Conservation (phyloP, 2,113 vertebrate species). For the Hippocampus guttulatus region DNA sequence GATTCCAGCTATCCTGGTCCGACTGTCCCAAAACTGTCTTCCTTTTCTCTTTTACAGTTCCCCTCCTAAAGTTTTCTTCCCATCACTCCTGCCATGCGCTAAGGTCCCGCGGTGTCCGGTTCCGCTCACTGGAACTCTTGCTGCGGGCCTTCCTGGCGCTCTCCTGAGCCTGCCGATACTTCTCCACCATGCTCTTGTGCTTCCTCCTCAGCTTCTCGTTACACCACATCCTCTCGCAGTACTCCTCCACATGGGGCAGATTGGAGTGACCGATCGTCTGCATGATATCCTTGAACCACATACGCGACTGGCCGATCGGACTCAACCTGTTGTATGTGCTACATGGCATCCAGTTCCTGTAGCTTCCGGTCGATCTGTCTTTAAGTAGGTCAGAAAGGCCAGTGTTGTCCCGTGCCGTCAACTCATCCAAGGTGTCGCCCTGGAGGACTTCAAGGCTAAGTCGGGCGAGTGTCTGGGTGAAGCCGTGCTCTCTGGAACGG, state of each 20-base stretch:
- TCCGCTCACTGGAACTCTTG: slow-evolving; percentile 76
- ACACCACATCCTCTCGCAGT: slow-evolving; percentile 89
- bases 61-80: not conserved
- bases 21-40: not conserved
- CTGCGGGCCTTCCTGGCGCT: slow-evolving; percentile 75
- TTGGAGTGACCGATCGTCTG: slow-evolving; percentile 83
- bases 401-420: slow-evolving; percentile 55
- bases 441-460: slow-evolving; percentile 78
- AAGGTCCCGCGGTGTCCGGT: slow-evolving; percentile 81
- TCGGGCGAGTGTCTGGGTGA: slow-evolving; percentile 79
- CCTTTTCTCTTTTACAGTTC: not conserved
- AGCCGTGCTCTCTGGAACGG: slow-evolving; percentile 82
- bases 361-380: slow-evolving; percentile 44
- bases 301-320: slow-evolving; percentile 64
- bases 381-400: slow-evolving; percentile 39
- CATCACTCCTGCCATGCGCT: slow-evolving; percentile 39
- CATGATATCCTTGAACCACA: slow-evolving; percentile 92
- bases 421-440: slow-evolving; percentile 74
- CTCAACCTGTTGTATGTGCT: slow-evolving; percentile 27
- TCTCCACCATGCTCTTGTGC: slow-evolving; percentile 76
- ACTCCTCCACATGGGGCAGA: slow-evolving; percentile 81
- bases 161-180: slow-evolving; percentile 80
- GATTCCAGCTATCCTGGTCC: slow-evolving; percentile 5
- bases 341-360: slow-evolving; percentile 62
- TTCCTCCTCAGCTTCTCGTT: slow-evolving; percentile 74